Evolutionary conservation across 92 coral and sea anemone genomes (phyloP).

Genomic region (Montipora capitata): DNA sequence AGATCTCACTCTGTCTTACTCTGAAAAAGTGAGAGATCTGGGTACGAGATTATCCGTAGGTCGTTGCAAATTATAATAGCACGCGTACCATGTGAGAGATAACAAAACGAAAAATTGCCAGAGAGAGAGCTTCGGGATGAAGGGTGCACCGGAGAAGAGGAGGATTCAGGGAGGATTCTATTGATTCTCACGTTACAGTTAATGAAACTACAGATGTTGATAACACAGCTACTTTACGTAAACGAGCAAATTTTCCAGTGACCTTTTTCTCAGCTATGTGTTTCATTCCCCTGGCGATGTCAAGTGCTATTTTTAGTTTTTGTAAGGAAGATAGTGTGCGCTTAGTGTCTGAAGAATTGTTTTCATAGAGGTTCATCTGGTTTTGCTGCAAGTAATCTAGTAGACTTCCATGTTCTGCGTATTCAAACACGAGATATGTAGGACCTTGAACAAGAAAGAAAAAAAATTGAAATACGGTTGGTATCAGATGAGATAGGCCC

Average conservation of each 20-base stretch:
- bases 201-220: no score
- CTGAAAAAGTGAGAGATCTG: no score
- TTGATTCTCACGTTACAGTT: no score
- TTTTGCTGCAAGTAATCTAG: slow-evolving; percentile 77
- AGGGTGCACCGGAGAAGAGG: no score
- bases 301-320: slow-evolving; percentile 78
- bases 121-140: no score
- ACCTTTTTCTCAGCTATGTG: slow-evolving; percentile 79
- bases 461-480: background rate
- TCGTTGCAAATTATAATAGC: no score
- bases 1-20: no score
- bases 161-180: no score
- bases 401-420: slow-evolving; percentile 75
- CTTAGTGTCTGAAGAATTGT: slow-evolving; percentile 7
- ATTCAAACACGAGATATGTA: slow-evolving; percentile 75
- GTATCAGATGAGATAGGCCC: background rate
- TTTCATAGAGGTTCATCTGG: slow-evolving; percentile 42
- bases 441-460: slow-evolving; percentile 63
- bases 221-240: no score
- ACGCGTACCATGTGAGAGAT: no score
- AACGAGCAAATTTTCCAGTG: background rate
- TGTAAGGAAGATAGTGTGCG: slow-evolving; percentile 80
- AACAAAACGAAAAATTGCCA: no score
- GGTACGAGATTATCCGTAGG: no score
- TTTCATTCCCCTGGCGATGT: slow-evolving; percentile 78